A percentile compares a stretch with the other conserved stretches of the same genome.
These are phyloP conservation scores for Dichetophora obliterata DNA, from an alignment of 2,888 invertebrate genomes.

Conservation along the genomic window DNA sequence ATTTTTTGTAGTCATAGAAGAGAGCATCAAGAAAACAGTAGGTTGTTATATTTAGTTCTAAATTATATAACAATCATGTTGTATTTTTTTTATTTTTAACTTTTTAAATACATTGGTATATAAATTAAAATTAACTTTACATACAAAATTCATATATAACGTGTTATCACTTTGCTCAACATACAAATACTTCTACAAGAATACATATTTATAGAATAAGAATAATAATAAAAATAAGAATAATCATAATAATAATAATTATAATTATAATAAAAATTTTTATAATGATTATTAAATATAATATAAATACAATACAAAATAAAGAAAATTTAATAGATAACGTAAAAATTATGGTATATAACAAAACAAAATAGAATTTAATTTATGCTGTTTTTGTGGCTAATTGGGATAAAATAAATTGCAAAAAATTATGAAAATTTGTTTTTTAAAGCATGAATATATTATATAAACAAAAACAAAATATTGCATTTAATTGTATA, in stretches of 20 bases:
- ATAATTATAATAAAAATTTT: constrained; percentile 47
- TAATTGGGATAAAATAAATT: not conserved
- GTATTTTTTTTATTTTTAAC: constrained; percentile 20
- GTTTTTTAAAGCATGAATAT: not conserved
- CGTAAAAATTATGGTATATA: not conserved
- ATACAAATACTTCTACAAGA: constrained; percentile 29
- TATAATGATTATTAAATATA: constrained; percentile 46
- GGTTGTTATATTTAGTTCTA: not conserved
- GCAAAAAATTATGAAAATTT: not conserved
- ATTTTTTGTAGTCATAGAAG: not conserved
- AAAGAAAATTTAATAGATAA: constrained; percentile 35
- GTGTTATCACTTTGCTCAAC: constrained; percentile 45
- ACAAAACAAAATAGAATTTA: not conserved
- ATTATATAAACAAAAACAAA: not conserved
- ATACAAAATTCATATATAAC: constrained; percentile 38
- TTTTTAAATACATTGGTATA: constrained; percentile 18
- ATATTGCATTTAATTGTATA: too few species aligned
- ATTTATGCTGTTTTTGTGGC: not conserved
- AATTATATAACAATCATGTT: constrained; percentile 3
- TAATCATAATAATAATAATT: constrained; percentile 52
- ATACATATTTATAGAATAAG: constrained; percentile 51
- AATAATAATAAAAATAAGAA: constrained; percentile 57
- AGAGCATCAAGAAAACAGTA: not conserved
- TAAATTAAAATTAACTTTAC: constrained; percentile 37
- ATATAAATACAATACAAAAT: constrained; percentile 49